Conservation (phyloP, 2,113 vertebrate species). For the Cavia porcellus region DNA sequence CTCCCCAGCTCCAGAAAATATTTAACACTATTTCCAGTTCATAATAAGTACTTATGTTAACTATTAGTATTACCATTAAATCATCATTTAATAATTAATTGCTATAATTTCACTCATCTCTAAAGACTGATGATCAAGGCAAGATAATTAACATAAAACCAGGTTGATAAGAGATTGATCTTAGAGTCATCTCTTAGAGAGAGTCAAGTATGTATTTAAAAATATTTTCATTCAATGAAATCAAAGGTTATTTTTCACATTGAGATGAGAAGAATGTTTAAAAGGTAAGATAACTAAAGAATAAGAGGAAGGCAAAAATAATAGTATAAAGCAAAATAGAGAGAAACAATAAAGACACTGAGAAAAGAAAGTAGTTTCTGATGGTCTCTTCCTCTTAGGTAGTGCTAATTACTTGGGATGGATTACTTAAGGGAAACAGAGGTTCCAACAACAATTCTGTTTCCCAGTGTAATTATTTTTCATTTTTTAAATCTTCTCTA, state of each 20-base stretch:
- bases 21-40: neutral
- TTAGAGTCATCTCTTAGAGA: neutral
- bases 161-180: neutral
- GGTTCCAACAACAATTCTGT: neutral
- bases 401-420: neutral
- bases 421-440: neutral
- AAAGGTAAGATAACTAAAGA: neutral
- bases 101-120: neutral
- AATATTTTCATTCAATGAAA: neutral
- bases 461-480: constrained; percentile 15
- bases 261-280: neutral
- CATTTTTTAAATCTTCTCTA: neutral
- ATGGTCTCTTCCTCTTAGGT: neutral
- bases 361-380: neutral
- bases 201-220: neutral
- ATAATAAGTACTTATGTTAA: neutral
- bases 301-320: neutral
- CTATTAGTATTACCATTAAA: neutral
- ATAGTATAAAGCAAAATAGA: neutral
- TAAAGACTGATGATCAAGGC: neutral
- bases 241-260: neutral
- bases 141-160: neutral
- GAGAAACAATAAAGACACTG: neutral
- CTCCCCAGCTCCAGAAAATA: neutral
- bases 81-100: neutral